Base-by-base conservation (phyloP, 2,113 vertebrate species). In the Lucifuga dentata region DNA sequence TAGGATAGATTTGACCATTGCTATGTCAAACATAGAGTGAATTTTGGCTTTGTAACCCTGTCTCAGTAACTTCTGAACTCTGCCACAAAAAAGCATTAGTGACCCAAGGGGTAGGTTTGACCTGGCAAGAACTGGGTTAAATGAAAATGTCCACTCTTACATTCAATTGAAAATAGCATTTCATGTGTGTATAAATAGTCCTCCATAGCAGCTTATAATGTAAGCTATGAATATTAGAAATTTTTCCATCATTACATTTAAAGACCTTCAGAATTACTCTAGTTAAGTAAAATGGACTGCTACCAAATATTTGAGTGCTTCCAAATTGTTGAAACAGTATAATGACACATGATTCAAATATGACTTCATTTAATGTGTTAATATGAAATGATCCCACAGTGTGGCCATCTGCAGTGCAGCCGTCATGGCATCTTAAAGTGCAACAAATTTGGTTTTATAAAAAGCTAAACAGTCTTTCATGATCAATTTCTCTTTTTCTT, bases 401-500 rank as follows among this genome's bases (percentile, higher is more conserved):
- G 17, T 52, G 20, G 68, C 65, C 40, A 69, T 68, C 62, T 70
- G 65, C 68, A 73, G 52, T 73, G 69, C 65, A 43, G 52, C 29
- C 29, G 62, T 64, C 38, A 24, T 60, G 16, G 46, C 65, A 80
- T 78, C 56, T 68, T 58, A 46, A 81, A 88, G 48, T 81, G 69
- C 52, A 70, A 74, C 43, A 76, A 83, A 83, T 83, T 45, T 68
- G 44, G 33, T 81, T 84, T 74, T 49, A 64, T 66, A 82, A 65
- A 64, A 86, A 67, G 16, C 63, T 59, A 68, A 83, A 80, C 68
- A 51, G 63, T 66, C 55, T 83, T 77, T 86, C 62, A 76, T 71
- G 61, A 86, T 84, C 24, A 39, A 75, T 85, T 86, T 86, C 55
- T 81, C 46, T 50, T 48, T 68, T 70, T 60, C 57, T 59, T 63